Evolutionary conservation across 2,113 vertebrate species (phyloP).

Genomic region (Athene cunicularia): DNA sequence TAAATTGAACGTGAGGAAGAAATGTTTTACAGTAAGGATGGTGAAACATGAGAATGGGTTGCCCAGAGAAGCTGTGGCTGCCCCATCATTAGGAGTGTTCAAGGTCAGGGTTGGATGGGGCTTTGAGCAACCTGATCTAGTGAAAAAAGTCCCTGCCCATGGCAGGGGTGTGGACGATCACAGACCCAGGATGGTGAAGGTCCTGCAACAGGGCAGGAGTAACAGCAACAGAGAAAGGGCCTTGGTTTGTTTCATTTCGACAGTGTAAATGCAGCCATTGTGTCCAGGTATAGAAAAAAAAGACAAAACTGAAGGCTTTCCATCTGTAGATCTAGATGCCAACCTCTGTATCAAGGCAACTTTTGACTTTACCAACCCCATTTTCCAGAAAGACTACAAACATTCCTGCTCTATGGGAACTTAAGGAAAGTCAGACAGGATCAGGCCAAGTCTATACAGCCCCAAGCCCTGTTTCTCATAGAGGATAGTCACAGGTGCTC

Average conservation of each 20-base stretch:
- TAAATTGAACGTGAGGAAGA: too few species aligned
- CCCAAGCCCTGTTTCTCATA: accelerated
- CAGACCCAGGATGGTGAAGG: background rate
- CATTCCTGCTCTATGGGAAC: background rate
- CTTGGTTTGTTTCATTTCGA: background rate
- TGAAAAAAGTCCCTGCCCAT: background rate
- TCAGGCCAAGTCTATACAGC: background rate
- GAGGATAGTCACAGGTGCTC: background rate
- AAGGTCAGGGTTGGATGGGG: background rate
- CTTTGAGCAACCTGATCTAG: accelerated
- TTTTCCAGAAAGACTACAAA: background rate
- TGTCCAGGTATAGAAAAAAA: background rate
- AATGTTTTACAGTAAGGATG: background rate
- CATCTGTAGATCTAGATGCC: background rate
- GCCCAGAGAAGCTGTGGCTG: background rate
- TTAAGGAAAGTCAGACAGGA: background rate
- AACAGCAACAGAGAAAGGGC: background rate
- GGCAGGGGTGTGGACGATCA: background rate
- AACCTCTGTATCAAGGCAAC: background rate
- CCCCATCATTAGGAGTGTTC: background rate
- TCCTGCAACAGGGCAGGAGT: background rate
- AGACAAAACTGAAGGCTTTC: background rate
- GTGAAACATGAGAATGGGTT: background rate
- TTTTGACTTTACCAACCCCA: background rate
- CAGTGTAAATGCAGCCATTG: background rate